Percentiles rank a stretch among this genome's conserved stretches.
These are phyloP conservation scores for Zosterops japonicus DNA, from an alignment of 2,113 vertebrate species.

Conservation along the genomic window DNA sequence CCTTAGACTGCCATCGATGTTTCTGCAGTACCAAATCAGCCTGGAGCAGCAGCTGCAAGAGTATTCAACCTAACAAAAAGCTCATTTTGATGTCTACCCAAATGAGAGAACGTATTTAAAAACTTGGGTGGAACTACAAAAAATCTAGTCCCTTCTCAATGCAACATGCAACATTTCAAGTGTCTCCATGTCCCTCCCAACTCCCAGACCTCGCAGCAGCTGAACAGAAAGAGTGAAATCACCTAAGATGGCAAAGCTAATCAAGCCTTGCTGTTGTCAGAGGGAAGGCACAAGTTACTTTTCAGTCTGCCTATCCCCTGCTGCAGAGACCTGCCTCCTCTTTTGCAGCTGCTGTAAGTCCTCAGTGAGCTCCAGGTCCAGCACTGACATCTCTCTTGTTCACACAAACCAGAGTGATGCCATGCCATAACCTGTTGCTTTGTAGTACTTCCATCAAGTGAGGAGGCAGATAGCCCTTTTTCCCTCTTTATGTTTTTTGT, in stretches of 20 bases:
- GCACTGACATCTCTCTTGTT: not conserved
- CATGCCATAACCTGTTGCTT: too few relatives aligned
- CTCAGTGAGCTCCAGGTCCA: fast-evolving
- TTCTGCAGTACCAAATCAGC: not conserved
- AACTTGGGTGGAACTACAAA: not conserved
- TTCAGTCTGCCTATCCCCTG: not conserved
- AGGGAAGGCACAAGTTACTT: not conserved
- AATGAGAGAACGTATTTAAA: not conserved
- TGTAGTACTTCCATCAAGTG: not conserved
- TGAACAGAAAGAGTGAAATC: not conserved
- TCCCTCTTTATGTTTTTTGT: too few relatives aligned
- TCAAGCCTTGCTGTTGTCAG: not conserved
- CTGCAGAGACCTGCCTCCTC: not conserved
- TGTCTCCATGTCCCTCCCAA: not conserved
- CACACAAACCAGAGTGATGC: not conserved
- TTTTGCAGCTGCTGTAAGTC: not conserved
- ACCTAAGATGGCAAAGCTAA: not conserved
- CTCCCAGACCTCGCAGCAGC: not conserved
- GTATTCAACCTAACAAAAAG: not conserved
- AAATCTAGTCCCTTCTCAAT: not conserved
- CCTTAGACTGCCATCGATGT: not conserved
- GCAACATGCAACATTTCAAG: not conserved
- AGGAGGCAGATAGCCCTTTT: not conserved
- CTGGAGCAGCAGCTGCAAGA: not conserved
- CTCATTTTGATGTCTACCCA: not conserved